These are phyloP conservation scores for Pegoplata infirma DNA, from an alignment of 2,888 invertebrate species.

Conservation along the genomic window DNA sequence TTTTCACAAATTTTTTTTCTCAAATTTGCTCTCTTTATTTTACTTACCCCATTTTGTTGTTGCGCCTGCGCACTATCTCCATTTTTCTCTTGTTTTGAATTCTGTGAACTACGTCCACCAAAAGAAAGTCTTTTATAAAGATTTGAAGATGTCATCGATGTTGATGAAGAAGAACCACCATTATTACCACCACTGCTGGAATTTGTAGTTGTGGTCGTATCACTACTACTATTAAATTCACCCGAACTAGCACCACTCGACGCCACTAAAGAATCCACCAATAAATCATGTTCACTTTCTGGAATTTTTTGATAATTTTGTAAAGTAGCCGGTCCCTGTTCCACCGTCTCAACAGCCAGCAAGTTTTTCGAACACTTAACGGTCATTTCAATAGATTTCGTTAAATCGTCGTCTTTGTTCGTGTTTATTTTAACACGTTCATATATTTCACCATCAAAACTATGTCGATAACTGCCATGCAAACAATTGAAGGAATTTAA, in stretches of 20 bases:
- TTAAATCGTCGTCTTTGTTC: constrained; percentile 9
- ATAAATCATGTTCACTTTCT: constrained; percentile 68
- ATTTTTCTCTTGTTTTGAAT: constrained; percentile 46
- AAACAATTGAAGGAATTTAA: constrained; percentile 70
- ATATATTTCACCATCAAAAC: constrained; percentile 73
- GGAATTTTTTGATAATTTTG: constrained; percentile 72
- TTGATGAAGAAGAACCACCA: constrained; percentile 28
- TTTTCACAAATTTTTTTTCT: not conserved
- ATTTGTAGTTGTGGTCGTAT: constrained; percentile 58
- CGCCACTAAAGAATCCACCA: constrained; percentile 56
- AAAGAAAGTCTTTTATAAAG: constrained; percentile 67
- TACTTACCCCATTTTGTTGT: constrained; percentile 57
- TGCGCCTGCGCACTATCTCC: constrained; percentile 36
- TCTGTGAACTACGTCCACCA: constrained; percentile 64
- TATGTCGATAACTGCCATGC: constrained; percentile 74
- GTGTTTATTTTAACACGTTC: constrained; percentile 69
- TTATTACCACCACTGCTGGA: constrained; percentile 38
- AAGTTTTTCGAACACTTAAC: constrained; percentile 68
- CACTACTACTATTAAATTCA: constrained; percentile 70
- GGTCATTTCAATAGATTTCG: constrained; percentile 63
- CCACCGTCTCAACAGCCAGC: constrained; percentile 64
- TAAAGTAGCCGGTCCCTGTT: constrained; percentile 67
- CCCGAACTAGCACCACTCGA: constrained; percentile 68
- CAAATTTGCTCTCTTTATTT: not conserved
- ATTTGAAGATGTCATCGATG: constrained; percentile 52